A percentile compares a stretch with the other conserved stretches of the same genome.
Conservation (phyloP, 1,140 invertebrate species). For the Mesaphorura yosii region DNA sequence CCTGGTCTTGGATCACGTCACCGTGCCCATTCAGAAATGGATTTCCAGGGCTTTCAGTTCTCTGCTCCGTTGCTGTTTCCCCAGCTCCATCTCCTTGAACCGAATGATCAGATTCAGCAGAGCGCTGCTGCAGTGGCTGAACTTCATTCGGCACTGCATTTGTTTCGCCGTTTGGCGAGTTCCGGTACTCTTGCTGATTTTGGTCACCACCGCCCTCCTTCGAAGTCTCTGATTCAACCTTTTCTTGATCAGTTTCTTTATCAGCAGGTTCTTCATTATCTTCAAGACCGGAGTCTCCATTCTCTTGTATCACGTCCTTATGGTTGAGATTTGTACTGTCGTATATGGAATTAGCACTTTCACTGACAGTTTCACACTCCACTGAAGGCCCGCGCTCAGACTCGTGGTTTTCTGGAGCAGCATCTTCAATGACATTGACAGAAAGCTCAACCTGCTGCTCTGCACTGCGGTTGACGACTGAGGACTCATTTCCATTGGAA, state of each 20-base stretch:
- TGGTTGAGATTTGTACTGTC: no score
- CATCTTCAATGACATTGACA: no score
- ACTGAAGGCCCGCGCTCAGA: no score
- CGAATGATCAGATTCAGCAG: constrained; percentile 1
- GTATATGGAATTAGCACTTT: no score
- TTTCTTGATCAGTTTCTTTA: constrained; percentile 32
- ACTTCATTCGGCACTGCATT: not conserved
- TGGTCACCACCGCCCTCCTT: not conserved
- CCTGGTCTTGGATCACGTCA: not conserved
- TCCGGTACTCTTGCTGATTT: no score
- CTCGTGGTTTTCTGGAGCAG: no score
- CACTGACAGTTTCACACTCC: no score
- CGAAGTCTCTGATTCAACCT: constrained; percentile 29
- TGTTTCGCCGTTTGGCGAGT: not conserved
- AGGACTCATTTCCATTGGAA: no score
- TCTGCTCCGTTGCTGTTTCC: not conserved
- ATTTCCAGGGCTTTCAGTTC: not conserved
- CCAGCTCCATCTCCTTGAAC: not conserved
- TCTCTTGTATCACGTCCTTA: no score
- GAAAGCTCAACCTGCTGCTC: no score
- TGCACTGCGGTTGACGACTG: no score
- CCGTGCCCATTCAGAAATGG: not conserved
- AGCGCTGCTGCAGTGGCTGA: constrained; percentile 1
- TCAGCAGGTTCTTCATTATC: constrained; percentile 26
- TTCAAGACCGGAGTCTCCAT: constrained; percentile 16